Evolutionary conservation across 2,888 invertebrate species (phyloP), one percentile per base, ranked within the genome.

Genomic region (Calliopum simillimum): DNA sequence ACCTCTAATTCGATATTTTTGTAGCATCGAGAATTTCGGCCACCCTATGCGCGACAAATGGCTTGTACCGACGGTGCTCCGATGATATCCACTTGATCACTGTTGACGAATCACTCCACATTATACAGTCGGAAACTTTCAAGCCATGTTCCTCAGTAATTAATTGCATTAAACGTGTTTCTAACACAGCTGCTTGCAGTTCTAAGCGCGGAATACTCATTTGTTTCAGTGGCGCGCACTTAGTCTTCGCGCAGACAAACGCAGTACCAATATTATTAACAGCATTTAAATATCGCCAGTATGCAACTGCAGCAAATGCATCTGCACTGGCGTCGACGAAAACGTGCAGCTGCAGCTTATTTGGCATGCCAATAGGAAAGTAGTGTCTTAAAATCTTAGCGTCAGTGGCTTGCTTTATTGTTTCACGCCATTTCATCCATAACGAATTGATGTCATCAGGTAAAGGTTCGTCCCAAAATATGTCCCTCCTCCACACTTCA

Each of bases 31-130:
- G 19, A 43, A 72, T 72, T 51, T 74, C 66, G 14, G 59, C 59
- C 33, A 72, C 59, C 5, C 70, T 47, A 47, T 70, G 68, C 2
- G 71, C 69, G n/a, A 70, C 68, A 12, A 55, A 73, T 3, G 69
- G 68, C 33, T 71, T 71, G 49, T 76, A 75, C 25, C 69, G 70
- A 64, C 77, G 65, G 8, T 74, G 73, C 41, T 77, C 74, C 5
- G 76, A 76, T 56, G 70, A 53, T 19, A 78, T 68, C 77, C 77
- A 79, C 33, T 69, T 56, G n/a, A 78, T 33, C 11, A 74, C 64
- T 0, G 68, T 72, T 6, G 49, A 33, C 0, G 70, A 46, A 19
- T 70, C 70, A 14, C 25, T 72, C 70, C 68, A 73, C 25, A 73
- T 70, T 19, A 16, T n/a, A 2, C 13, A 12, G 2, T n/a, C n/a